Evolutionary conservation across 1,140 invertebrate genomes (phyloP).

Genomic region (Psilanteris sp.): DNA sequence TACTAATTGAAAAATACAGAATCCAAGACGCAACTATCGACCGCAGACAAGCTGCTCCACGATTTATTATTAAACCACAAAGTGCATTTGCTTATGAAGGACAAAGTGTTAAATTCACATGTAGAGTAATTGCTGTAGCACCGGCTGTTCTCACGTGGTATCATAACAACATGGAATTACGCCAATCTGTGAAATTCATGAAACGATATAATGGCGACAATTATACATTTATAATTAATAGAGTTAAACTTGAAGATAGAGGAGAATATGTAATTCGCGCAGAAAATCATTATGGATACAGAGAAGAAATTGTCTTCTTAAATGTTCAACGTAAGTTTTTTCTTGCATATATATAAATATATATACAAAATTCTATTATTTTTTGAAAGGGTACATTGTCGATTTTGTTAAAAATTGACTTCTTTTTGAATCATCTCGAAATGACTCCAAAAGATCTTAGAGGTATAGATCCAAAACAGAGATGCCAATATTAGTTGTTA

Average conservation of each 20-base stretch:
- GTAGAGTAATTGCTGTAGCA: conserved; percentile 96
- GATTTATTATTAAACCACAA: conserved; percentile 97
- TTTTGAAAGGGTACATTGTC: too few species aligned
- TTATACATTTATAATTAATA: conserved; percentile 98
- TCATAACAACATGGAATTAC: conserved; percentile 94
- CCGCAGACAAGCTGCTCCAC: conserved; percentile 96
- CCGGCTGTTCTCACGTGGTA: conserved; percentile 97
- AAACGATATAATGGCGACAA: conserved; percentile 97
- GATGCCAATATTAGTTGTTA: too few species aligned
- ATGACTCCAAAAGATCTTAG: too few species aligned
- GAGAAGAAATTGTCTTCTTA: conserved; percentile 97
- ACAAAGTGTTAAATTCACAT: conserved; percentile 98
- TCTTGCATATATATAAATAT: conserved; percentile 7
- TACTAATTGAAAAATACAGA: conserved; percentile 97
- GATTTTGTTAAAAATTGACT: too few species aligned
- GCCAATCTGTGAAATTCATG: conserved; percentile 99
- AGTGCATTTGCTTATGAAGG: conserved; percentile 98
- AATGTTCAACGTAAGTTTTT: conserved; percentile 94
- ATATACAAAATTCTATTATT: conserved; percentile 14
- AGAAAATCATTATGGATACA: conserved; percentile 97
- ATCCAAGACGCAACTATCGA: conserved; percentile 98
- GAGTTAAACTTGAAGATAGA: conserved; percentile 95
- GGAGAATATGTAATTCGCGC: conserved; percentile 98
- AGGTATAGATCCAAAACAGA: too few species aligned
- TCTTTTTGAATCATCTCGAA: too few species aligned